Evolutionary conservation across 2,113 vertebrate species (phyloP).

Genomic region (Oncorhynchus gorbuscha): DNA sequence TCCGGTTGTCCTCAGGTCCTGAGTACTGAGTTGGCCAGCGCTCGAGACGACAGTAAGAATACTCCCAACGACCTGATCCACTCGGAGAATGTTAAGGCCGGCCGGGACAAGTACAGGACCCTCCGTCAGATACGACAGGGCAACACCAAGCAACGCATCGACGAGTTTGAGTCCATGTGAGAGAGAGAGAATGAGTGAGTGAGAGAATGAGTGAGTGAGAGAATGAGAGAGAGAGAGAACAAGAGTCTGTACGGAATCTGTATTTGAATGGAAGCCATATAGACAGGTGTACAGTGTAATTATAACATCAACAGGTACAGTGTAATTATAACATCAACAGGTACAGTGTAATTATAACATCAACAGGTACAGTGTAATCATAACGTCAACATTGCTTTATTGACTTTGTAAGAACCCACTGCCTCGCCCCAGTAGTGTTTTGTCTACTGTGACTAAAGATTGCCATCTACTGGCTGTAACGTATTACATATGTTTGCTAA

Average conservation of each 20-base stretch:
- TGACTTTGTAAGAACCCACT: constrained; percentile 82
- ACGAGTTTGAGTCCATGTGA: constrained; percentile 98
- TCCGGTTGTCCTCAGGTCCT: constrained; percentile 76
- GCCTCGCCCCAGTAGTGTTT: no score
- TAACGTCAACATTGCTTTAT: no score
- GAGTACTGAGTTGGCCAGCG: constrained; percentile 87
- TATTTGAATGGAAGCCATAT: background rate
- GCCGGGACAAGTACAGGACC: constrained; percentile 98
- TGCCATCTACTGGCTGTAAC: constrained; percentile 11
- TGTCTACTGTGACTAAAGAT: no score
- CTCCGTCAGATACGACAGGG: constrained; percentile 95
- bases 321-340: no score
- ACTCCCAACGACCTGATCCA: constrained; percentile 94
- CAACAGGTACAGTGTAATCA: no score
- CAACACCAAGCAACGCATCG: constrained; percentile 97
- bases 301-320: no score
- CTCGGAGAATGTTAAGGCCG: constrained; percentile 89
- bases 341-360: no score
- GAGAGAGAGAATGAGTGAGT: background rate
- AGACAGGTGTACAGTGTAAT: no score
- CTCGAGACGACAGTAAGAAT: constrained; percentile 93
- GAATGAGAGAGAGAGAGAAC: background rate
- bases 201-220: background rate
- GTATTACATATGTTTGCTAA: no score
- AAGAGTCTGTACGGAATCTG: background rate